Evolutionary conservation across 2,113 vertebrate species (phyloP).

Genomic region (Macquaria ambigua): DNA sequence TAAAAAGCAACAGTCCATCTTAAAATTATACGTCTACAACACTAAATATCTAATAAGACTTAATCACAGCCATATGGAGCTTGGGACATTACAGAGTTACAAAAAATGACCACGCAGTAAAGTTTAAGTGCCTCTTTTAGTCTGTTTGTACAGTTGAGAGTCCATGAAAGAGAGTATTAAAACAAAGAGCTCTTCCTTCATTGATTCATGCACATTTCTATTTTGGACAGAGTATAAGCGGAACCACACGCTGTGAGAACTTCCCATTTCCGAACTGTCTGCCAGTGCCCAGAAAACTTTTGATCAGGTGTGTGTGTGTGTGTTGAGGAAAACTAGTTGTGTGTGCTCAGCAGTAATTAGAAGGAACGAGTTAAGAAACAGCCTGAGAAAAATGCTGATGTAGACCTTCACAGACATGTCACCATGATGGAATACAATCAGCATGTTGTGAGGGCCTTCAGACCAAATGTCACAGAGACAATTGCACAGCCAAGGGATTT

Average conservation of each 20-base stretch:
- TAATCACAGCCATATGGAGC: conserved; percentile 4
- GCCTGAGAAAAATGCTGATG: conserved; percentile 40
- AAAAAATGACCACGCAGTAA: background rate
- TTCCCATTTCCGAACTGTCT: conserved; percentile 69
- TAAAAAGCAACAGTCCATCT: background rate
- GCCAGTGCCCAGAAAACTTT: conserved; percentile 45
- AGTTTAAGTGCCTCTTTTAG: background rate
- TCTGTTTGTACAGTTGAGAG: background rate
- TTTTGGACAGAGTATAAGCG: conserved; percentile 21
- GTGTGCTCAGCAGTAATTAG: conserved; percentile 59
- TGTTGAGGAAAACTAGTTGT: conserved; percentile 14
- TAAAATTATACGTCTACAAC: background rate
- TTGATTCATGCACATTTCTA: conserved; percentile 58
- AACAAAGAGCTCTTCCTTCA: conserved; percentile 32
- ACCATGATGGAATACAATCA: conserved; percentile 15
- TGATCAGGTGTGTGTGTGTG: conserved; percentile 52
- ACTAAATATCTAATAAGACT: background rate
- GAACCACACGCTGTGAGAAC: conserved; percentile 69
- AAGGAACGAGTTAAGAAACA: conserved; percentile 30
- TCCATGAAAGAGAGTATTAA: conserved; percentile 9
- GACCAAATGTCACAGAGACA: background rate
- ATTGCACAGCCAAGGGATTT: background rate
- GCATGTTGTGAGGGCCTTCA: conserved; percentile 7
- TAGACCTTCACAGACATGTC: background rate
- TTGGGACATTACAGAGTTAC: background rate